Base-by-base conservation (phyloP, 2,797 vertebrate genomes). In the Myoxocephalus aenaeus region DNA sequence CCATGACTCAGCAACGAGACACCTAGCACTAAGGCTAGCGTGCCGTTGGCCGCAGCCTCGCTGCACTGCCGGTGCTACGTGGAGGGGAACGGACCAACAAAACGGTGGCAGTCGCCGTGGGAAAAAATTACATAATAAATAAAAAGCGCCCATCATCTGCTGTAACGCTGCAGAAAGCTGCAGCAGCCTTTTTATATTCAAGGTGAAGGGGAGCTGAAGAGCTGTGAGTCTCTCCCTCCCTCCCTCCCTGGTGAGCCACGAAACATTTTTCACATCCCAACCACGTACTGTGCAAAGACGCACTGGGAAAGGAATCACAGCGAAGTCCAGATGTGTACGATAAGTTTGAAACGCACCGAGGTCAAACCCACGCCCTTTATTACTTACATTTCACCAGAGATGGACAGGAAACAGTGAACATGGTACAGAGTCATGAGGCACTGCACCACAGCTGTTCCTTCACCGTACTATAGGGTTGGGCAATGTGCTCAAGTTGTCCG, bases 1-100 rank as follows among this genome's bases (percentile, higher is more conserved):
- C 65, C 80, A 89, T 88, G 79, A 90, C 85, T 90, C 88, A 80
- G 87, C 77, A 71, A 62, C 17, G 36, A 69, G 69, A 79, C 62
- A 69, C n/a, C 22, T n/a, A 14, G 69, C 72, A 14, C 29, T 59
- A 46, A 79, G 79, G 42, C 77, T 12, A 78, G 73, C 82, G 32
- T 70, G 76, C 78, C 38, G 20, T 56, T 80, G 72, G 70, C 77
- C 58, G 63, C 63, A 70, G 53, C 42, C 18, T 13, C 11, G 18
- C 48, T 22, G 13, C 4, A 0, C 66, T 0, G 40, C 56, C 69
- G 63, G 10, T n/a, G 5, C n/a, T 50, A 69, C n/a, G 36, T 34
- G 51, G 44, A 63, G 65, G 29, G 40, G 42, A 73, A 3, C 18
- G 7, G 25, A n/a, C 12, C 9, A 72, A 70, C 20, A 18, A 11